A percentile compares a stretch with the other conserved stretches of the same genome.
phyloP scores from a whole-genome alignment of 1,140 invertebrate genomes.

The Pogonomyrmex barbatus region DNA sequence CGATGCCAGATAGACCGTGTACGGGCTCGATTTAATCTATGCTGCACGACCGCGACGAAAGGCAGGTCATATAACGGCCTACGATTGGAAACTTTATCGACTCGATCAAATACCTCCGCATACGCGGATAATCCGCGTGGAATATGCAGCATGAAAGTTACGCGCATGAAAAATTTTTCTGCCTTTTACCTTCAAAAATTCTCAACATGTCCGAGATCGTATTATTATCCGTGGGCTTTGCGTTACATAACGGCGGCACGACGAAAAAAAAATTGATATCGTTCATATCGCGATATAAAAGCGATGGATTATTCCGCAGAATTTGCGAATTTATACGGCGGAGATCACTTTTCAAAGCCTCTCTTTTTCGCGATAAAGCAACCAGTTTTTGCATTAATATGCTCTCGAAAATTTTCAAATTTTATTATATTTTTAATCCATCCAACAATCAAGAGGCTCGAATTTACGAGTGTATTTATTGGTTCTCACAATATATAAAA shows the following conservation, averaged over 20 bases:
- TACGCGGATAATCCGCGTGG: conserved; percentile 28
- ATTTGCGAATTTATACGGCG: neutral
- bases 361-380: neutral
- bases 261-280: conserved; percentile 38
- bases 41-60: conserved; percentile 39
- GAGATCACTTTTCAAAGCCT: neutral
- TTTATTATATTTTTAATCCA: conserved; percentile 2
- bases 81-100: conserved; percentile 59
- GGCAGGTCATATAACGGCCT: conserved; percentile 43
- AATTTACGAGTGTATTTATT: neutral
- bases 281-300: conserved; percentile 12
- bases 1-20: neutral
- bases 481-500: neutral
- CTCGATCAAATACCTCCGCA: conserved; percentile 28
- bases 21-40: conserved; percentile 45
- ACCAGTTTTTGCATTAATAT: neutral
- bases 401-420: neutral
- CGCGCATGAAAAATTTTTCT: conserved; percentile 17
- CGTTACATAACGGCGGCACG: neutral
- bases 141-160: conserved; percentile 29
- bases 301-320: conserved; percentile 42
- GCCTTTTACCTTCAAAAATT: conserved; percentile 35
- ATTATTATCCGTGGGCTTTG: conserved; percentile 27
- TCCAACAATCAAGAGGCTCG: neutral
- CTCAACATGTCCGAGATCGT: conserved; percentile 24